Conservation (phyloP, 1,140 invertebrate species). For the Brachionus rotundiformis region DNA sequence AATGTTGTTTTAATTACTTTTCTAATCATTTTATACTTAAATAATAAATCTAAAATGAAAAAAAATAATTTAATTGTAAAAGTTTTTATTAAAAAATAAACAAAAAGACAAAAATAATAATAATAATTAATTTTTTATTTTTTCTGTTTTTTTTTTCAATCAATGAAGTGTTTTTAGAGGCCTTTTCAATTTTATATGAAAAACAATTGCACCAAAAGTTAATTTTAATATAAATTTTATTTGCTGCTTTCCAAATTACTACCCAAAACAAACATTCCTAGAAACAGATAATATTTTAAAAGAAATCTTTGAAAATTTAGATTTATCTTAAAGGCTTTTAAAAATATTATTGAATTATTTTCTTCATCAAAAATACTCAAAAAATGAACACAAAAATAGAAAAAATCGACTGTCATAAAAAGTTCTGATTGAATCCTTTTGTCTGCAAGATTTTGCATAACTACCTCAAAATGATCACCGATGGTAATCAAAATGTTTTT, state of each 20-base stretch:
- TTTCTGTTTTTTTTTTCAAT: constrained; percentile 34
- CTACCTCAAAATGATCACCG: constrained; percentile 27
- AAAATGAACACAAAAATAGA: constrained; percentile 36
- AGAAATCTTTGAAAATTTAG: constrained; percentile 1
- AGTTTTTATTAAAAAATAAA: constrained; percentile 32
- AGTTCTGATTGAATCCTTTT: constrained; percentile 8
- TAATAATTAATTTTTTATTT: constrained; percentile 30
- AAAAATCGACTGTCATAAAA: constrained; percentile 25
- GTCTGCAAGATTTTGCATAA: constrained; percentile 20
- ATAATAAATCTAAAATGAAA: constrained; percentile 12
- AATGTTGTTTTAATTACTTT: constrained; percentile 32
- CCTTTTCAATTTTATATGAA: constrained; percentile 27
- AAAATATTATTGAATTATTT: constrained; percentile 33
- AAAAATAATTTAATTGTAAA: constrained; percentile 12
- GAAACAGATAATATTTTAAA: constrained; percentile 5
- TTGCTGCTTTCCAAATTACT: constrained; percentile 37
- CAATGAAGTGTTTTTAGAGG: constrained; percentile 23
- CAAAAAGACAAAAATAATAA: constrained; percentile 27
- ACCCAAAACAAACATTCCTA: constrained; percentile 21
- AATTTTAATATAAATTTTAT: constrained; percentile 12
- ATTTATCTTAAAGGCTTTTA: constrained; percentile 28
- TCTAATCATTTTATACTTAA: constrained; percentile 15
- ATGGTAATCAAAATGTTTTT: constrained; percentile 37
- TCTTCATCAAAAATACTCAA: constrained; percentile 38
- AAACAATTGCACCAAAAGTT: constrained; percentile 37